A percentile compares a stretch with the other conserved stretches of the same genome.
Conservation (phyloP, 1,140 invertebrate species). For the Penaeus chinensis region DNA sequence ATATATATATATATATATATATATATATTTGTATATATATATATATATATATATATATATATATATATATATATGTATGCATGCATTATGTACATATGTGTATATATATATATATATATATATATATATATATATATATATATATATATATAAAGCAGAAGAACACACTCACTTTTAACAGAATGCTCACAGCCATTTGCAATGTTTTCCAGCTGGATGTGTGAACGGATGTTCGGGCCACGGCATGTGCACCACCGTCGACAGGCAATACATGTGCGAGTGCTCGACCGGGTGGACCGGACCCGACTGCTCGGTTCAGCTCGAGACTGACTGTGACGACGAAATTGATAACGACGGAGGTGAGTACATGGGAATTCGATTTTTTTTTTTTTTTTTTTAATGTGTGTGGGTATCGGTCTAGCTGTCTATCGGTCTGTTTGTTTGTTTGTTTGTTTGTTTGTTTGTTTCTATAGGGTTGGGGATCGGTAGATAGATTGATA, state of each 20-base stretch:
- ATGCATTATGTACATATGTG: too few relatives aligned
- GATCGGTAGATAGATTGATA: too few relatives aligned
- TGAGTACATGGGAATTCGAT: slow-evolving; percentile 69
- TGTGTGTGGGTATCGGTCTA: neutral
- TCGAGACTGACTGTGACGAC: slow-evolving; percentile 94
- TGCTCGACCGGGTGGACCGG: slow-evolving; percentile 94
- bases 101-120: too few relatives aligned
- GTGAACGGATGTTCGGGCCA: slow-evolving; percentile 81
- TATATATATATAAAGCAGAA: too few relatives aligned
- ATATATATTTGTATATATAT: too few relatives aligned
- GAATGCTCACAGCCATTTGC: neutral
- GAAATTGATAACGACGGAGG: slow-evolving; percentile 96
- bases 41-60: too few relatives aligned
- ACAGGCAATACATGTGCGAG: slow-evolving; percentile 88
- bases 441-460: too few relatives aligned
- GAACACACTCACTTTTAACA: neutral
- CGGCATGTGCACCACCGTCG: slow-evolving; percentile 86
- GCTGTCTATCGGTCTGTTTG: too few relatives aligned
- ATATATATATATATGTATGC: too few relatives aligned
- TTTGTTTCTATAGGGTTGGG: neutral
- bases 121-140: too few relatives aligned
- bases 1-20: too few relatives aligned
- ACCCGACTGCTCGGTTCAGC: slow-evolving; percentile 86
- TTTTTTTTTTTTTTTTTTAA: neutral
- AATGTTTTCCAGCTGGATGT: slow-evolving; percentile 39